These are phyloP conservation scores for Petromus typicus DNA, from an alignment of 2,113 vertebrate species.

Conservation along the genomic window DNA sequence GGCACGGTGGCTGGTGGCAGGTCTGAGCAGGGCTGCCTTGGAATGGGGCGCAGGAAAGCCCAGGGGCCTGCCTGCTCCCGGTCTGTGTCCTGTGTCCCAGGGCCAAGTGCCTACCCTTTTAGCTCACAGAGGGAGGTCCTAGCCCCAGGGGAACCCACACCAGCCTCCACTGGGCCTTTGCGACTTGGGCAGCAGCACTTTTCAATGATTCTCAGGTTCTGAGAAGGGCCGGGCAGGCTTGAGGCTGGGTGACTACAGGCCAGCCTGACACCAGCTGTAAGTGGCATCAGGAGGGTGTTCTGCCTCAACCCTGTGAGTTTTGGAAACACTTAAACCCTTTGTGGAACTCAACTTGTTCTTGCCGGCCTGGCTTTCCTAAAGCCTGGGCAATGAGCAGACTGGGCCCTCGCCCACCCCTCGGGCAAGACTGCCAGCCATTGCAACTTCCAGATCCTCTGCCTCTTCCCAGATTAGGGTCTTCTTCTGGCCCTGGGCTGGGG, in stretches of 20 bases:
- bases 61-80: accelerated
- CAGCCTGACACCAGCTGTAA: background rate
- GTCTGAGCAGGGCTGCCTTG: background rate
- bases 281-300: background rate
- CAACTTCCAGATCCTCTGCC: background rate
- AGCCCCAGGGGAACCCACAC: background rate
- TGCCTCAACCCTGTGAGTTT: background rate
- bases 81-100: background rate
- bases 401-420: background rate
- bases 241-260: background rate
- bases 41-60: background rate
- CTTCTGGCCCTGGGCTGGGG: background rate
- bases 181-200: background rate
- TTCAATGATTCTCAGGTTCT: background rate
- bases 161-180: background rate
- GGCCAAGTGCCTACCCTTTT: too few species aligned
- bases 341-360: background rate
- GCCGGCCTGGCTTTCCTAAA: background rate
- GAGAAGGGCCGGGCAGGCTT: background rate
- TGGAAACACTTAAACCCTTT: background rate
- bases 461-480: too few species aligned
- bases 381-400: background rate
- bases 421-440: background rate
- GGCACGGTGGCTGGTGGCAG: accelerated
- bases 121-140: accelerated